phyloP scores from a whole-genome alignment of 2,113 vertebrate genomes.

The Phylloscopus trochilus region DNA sequence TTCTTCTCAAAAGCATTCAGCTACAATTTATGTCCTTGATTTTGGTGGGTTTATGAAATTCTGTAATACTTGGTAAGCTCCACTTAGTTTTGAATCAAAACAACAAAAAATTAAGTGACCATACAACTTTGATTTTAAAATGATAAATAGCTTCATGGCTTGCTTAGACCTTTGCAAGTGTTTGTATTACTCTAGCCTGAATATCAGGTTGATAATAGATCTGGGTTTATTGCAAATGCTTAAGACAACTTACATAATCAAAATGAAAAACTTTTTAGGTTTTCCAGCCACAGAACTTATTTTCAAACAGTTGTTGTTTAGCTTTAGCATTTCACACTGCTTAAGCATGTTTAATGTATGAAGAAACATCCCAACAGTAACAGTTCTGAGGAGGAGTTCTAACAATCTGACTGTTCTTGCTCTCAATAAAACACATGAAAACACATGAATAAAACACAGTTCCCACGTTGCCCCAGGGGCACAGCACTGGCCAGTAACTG shows the following conservation, averaged over 20 bases:
- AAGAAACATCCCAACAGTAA: not conserved
- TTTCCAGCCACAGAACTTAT: not conserved
- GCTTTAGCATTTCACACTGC: not conserved
- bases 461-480: fast-evolving
- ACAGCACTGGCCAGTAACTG: not conserved
- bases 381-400: not conserved
- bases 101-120: not conserved
- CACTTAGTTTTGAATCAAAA: not conserved
- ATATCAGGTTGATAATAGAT: not conserved
- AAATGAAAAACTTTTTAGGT: not conserved
- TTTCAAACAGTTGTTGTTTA: not conserved
- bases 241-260: not conserved
- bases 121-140: not conserved
- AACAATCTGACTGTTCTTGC: not conserved
- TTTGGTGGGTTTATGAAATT: not conserved
- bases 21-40: not conserved
- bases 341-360: not conserved
- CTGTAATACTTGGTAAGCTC: not conserved
- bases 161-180: not conserved
- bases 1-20: not conserved
- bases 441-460: not conserved
- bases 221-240: not conserved
- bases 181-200: not conserved
- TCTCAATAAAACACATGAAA: not conserved
- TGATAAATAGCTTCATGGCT: not conserved